These are phyloP conservation scores for Tretioscincus oriximinensis DNA, from an alignment of 2,113 vertebrate genomes.

Conservation along the genomic window DNA sequence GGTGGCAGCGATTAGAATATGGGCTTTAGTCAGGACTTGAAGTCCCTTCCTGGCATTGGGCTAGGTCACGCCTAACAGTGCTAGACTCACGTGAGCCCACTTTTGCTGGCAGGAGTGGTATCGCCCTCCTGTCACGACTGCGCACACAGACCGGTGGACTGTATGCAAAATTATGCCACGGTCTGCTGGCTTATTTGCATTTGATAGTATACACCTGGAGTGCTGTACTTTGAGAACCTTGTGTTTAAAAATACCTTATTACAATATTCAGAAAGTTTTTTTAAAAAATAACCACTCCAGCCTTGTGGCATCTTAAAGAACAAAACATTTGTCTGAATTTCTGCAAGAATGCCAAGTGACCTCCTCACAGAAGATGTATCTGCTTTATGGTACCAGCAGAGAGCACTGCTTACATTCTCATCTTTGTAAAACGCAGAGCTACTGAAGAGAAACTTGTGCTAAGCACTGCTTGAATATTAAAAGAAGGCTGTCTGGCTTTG, in stretches of 20 bases:
- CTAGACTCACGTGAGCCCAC: too few species aligned
- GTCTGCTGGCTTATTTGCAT: too few species aligned
- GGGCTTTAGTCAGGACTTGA: too few species aligned
- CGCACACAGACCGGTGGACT: too few species aligned
- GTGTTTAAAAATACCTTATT: neutral
- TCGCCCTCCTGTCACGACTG: too few species aligned
- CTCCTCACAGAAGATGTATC: neutral
- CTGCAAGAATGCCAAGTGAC: neutral
- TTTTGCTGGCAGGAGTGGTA: too few species aligned
- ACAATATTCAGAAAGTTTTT: neutral
- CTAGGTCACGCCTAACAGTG: too few species aligned
- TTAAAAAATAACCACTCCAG: neutral
- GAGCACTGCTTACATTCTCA: neutral
- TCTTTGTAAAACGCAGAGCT: neutral
- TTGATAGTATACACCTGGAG: too few species aligned
- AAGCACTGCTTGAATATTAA: neutral
- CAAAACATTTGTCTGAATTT: neutral
- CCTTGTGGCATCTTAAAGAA: neutral
- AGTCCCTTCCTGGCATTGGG: too few species aligned
- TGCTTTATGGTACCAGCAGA: neutral
- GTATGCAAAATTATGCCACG: too few species aligned
- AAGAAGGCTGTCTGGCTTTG: neutral
- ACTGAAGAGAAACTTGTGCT: neutral
- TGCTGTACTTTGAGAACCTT: neutral
- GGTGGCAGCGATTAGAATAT: too few species aligned